Base-by-base conservation (phyloP, 2,888 invertebrate genomes). In the Pharmacophagus antenor region DNA sequence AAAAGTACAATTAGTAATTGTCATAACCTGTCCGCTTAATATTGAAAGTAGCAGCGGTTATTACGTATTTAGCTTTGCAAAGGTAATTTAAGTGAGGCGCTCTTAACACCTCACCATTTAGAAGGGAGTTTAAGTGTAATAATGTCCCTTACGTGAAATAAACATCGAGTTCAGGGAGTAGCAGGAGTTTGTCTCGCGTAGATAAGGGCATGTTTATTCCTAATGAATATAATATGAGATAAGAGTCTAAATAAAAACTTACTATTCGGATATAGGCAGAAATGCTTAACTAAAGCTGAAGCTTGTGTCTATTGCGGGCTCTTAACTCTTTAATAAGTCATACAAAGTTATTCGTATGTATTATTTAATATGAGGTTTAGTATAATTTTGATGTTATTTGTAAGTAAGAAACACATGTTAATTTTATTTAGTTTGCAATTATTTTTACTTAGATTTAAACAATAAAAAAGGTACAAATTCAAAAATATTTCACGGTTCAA, bases 21-120 rank as follows among this genome's bases (percentile, higher is more conserved):
- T 31, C 3, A 31, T 20, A 17, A 53, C 20, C 23, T 49, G 37
- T 8, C 25, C 48, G 27, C 27, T 61, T 48, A 49, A 52, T 42
- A 56, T 61, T 52, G 56, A 56, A 56, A 51, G 42, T 46, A 56
- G 47, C 2, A 22, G 51, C 25, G 27, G 53, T 56, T 44, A 54
- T 21, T 56, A 48, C 25, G 48, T 56, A 56, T 61, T 56, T 52
- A 61, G 56, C 56, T 52, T 52, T 52, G 47, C 25, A 18, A 47
- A 52, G 52, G 56, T 56, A 61, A 61, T 61, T 61, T 52, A 61
- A 56, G 27, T 48, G 56, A 56, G 27, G 50, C 48, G 52, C 56
- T 61, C 46, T 53, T 61, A 61, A 52, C 61, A 56, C 37, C 52
- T 42, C 15, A 47, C 31, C 61, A 48, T 56, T 53, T 56, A 61